Evolutionary conservation across 2,797 vertebrate genomes (phyloP).

Genomic region (Danio jaintianensis): DNA sequence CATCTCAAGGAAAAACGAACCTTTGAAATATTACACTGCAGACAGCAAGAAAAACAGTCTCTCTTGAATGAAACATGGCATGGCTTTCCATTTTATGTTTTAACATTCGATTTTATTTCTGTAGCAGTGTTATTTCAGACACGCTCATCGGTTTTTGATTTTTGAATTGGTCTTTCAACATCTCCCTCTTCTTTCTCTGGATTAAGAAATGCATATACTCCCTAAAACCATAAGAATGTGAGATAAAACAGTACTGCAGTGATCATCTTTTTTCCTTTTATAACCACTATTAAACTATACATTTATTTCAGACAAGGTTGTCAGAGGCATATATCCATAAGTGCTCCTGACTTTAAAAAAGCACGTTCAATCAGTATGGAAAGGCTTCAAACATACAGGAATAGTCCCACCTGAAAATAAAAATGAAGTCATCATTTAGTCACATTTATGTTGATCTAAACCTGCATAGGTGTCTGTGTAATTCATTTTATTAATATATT

Average conservation of each 20-base stretch:
- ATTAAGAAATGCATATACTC: conserved; percentile 46
- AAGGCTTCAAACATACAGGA: too few relatives aligned
- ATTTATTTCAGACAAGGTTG: conserved; percentile 30
- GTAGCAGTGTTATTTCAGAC: conserved; percentile 56
- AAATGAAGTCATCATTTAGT: too few relatives aligned
- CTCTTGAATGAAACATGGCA: conserved; percentile 47
- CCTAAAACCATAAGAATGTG: conserved; percentile 51
- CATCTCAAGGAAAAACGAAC: conserved; percentile 51
- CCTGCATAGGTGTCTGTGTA: too few relatives aligned
- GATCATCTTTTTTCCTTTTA: conserved; percentile 18
- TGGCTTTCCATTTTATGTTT: conserved; percentile 44
- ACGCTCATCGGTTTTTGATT: conserved; percentile 42
- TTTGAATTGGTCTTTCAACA: conserved; percentile 45
- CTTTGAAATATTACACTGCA: conserved; percentile 45
- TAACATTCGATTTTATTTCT: conserved; percentile 42
- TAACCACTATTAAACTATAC: conserved; percentile 19
- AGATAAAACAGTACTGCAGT: conserved; percentile 49
- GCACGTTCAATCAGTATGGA: neutral
- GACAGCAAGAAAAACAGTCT: conserved; percentile 47
- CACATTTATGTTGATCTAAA: too few relatives aligned
- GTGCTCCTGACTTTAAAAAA: neutral
- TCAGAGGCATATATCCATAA: neutral
- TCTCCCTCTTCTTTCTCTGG: conserved; percentile 37
- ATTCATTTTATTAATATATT: too few relatives aligned
- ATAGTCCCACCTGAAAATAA: too few relatives aligned